Conservation (phyloP, 2,797 vertebrate genomes). For the Pantherophis alleghaniensis region DNA sequence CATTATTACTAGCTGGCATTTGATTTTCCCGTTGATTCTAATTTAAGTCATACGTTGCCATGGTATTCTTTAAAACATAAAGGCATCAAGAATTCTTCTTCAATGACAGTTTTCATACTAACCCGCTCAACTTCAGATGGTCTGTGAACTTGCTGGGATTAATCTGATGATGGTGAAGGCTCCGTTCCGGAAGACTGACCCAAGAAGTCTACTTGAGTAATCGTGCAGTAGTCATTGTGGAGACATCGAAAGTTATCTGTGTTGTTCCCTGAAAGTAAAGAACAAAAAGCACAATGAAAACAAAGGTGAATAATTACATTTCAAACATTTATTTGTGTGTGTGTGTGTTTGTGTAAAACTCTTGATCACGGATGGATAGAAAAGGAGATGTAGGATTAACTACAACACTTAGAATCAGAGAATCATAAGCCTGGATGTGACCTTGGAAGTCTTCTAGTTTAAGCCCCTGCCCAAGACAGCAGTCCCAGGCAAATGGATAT, state of each 20-base stretch:
- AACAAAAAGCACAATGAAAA: not conserved
- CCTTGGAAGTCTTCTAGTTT: no score
- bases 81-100: not conserved
- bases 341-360: not conserved
- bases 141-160: not conserved
- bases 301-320: not conserved
- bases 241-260: not conserved
- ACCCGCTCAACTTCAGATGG: not conserved
- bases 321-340: not conserved
- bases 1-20: not conserved
- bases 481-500: not conserved
- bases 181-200: not conserved
- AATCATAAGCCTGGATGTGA: not conserved
- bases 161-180: not conserved
- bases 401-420: not conserved
- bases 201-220: not conserved
- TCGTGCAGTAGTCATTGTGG: not conserved
- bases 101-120: not conserved
- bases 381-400: not conserved
- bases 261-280: not conserved
- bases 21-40: not conserved
- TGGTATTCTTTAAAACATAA: not conserved
- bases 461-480: not conserved
- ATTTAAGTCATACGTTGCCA: not conserved
- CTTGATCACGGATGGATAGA: not conserved